A percentile compares a stretch with the other conserved stretches of the same genome.
These are phyloP conservation scores for Nasonovia ribisnigri DNA, from an alignment of 2,888 invertebrate genomes.

Conservation along the genomic window DNA sequence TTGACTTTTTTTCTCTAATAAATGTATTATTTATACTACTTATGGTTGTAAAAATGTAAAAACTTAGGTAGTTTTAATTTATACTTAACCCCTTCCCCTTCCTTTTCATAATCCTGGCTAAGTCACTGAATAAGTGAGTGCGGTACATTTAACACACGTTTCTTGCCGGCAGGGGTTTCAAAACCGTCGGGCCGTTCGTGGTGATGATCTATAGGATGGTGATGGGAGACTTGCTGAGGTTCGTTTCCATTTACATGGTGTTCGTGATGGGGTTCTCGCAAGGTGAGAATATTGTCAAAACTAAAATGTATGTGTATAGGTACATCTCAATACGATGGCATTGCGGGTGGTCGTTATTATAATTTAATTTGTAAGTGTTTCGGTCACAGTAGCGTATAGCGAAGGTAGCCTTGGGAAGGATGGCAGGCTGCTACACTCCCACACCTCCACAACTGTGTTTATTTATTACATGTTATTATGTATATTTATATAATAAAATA, in stretches of 20 bases:
- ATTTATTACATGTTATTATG: not conserved
- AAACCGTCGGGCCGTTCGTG: slow-evolving; percentile 99
- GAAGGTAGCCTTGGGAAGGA: too few relatives aligned
- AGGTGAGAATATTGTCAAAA: slow-evolving; percentile 73
- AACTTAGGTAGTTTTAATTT: too few relatives aligned
- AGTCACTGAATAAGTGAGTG: not conserved
- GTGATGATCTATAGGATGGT: slow-evolving; percentile 99
- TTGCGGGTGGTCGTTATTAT: not conserved
- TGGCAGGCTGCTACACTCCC: too few relatives aligned
- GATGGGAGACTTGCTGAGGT: slow-evolving; percentile 93
- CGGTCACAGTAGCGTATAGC: not conserved
- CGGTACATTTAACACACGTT: slow-evolving; percentile 67
- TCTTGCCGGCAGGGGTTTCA: slow-evolving; percentile 82
- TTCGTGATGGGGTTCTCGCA: slow-evolving; percentile 98
- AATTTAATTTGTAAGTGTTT: not conserved
- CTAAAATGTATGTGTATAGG: not conserved
- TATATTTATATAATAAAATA: not conserved
- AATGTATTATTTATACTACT: too few relatives aligned
- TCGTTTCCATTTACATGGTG: slow-evolving; percentile 95
- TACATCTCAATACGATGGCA: not conserved
- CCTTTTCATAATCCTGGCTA: too few relatives aligned
- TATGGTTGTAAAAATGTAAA: too few relatives aligned
- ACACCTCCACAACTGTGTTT: not conserved
- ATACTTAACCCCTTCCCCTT: too few relatives aligned
- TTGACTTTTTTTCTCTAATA: too few relatives aligned